These are phyloP conservation scores for Phthorimaea operculella DNA, from an alignment of 1,140 invertebrate genomes.

Conservation along the genomic window DNA sequence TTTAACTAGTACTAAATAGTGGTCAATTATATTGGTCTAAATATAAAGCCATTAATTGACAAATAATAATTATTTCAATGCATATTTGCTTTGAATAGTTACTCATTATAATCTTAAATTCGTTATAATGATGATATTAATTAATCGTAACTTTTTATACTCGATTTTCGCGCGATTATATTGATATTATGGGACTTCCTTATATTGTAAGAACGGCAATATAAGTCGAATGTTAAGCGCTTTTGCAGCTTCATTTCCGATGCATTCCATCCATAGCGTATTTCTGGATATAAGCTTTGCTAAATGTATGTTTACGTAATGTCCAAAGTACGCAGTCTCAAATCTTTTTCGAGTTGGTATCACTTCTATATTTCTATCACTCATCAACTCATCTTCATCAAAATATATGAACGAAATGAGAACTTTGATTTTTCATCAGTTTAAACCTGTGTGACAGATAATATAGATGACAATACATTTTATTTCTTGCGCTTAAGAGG, in stretches of 20 bases:
- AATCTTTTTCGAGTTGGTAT: too few species aligned
- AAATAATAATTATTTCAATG: neutral
- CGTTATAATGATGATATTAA: conserved; percentile 16
- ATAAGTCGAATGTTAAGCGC: conserved; percentile 24
- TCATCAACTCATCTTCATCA: too few species aligned
- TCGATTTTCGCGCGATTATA: neutral
- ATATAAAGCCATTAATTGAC: neutral
- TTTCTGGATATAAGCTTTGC: neutral
- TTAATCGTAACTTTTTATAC: conserved; percentile 6
- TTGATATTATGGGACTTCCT: conserved; percentile 16
- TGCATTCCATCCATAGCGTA: conserved; percentile 39
- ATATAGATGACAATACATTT: too few species aligned
- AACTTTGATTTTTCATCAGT: too few species aligned
- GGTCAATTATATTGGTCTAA: neutral
- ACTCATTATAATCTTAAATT: conserved; percentile 12
- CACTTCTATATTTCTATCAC: too few species aligned
- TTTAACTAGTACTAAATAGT: neutral
- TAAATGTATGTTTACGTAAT: neutral
- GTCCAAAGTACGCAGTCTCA: too few species aligned
- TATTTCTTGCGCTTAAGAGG: too few species aligned
- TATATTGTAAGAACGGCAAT: conserved; percentile 22
- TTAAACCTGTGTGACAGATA: too few species aligned
- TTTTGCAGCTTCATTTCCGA: conserved; percentile 19
- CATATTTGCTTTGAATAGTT: conserved; percentile 4
- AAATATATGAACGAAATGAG: too few species aligned